Percentiles rank a stretch among this genome's conserved stretches.
Evolutionary conservation across 2,113 vertebrate species (phyloP).

Genomic region (Egretta garzetta): DNA sequence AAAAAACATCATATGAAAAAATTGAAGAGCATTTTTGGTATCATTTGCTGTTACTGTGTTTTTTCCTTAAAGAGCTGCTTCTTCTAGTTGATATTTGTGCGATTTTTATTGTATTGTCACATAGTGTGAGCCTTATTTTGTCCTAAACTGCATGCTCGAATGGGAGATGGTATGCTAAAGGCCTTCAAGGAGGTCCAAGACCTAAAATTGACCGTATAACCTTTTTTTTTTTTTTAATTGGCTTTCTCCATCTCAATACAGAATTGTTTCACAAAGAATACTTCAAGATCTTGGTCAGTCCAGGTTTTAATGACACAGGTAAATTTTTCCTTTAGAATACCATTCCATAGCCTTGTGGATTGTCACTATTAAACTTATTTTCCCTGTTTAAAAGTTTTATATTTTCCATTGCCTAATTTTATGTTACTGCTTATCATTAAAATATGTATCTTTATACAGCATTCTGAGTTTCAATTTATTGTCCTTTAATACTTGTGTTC

Average conservation of each 20-base stretch:
- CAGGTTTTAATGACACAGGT: neutral
- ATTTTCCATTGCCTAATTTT: neutral
- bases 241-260: neutral
- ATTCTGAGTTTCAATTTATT: neutral
- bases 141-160: neutral
- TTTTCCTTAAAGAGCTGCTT: neutral
- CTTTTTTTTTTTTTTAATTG: neutral
- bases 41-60: neutral
- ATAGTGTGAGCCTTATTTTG: neutral
- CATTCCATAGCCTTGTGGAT: neutral
- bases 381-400: neutral
- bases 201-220: neutral
- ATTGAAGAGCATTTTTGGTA: neutral
- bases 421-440: neutral
- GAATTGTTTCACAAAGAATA: neutral
- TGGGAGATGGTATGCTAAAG: neutral
- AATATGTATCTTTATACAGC: neutral
- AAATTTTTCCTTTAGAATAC: neutral
- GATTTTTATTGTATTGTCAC: neutral
- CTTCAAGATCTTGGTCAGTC: neutral
- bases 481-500: neutral
- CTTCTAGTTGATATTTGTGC: neutral
- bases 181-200: neutral
- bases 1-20: neutral
- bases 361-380: neutral